phyloP scores from a whole-genome alignment of 2,797 vertebrate species.

The Pangasius djambal region DNA sequence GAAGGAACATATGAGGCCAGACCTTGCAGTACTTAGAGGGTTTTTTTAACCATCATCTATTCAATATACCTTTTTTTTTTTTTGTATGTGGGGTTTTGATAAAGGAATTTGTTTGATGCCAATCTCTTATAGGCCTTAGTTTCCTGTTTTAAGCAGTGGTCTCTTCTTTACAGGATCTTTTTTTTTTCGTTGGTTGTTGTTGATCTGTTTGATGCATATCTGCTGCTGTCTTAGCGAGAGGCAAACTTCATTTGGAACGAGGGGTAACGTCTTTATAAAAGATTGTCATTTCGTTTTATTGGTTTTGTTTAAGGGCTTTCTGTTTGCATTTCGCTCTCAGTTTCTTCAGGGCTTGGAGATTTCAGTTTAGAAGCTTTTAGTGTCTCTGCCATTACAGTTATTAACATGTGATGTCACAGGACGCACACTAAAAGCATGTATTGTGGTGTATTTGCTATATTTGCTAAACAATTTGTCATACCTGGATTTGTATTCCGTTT shows the following conservation, averaged over 20 bases:
- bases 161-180: conserved; percentile 63
- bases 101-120: conserved; percentile 73
- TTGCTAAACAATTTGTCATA: not conserved
- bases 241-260: conserved; percentile 50
- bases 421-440: conserved; percentile 10
- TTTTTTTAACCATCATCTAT: conserved; percentile 62
- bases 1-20: conserved; percentile 42
- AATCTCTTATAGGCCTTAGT: conserved; percentile 79
- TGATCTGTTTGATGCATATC: conserved; percentile 62
- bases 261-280: conserved; percentile 54
- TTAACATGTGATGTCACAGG: conserved; percentile 18
- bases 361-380: conserved; percentile 27
- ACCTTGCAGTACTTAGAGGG: conserved; percentile 71
- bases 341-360: conserved; percentile 64
- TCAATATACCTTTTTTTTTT: conserved; percentile 46
- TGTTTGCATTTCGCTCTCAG: conserved; percentile 48
- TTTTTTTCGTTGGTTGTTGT: conserved; percentile 27
- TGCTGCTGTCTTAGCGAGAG: conserved; percentile 61
- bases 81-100: conserved; percentile 62
- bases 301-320: conserved; percentile 51
- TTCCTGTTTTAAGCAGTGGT: conserved; percentile 65
- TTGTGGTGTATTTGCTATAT: not conserved
- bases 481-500: conserved; percentile 8
- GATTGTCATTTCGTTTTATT: conserved; percentile 52
- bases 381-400: not conserved